A percentile compares a stretch with the other conserved stretches of the same genome.
These are phyloP conservation scores for Isichthys henryi DNA, from an alignment of 2,113 vertebrate species.

Conservation along the genomic window DNA sequence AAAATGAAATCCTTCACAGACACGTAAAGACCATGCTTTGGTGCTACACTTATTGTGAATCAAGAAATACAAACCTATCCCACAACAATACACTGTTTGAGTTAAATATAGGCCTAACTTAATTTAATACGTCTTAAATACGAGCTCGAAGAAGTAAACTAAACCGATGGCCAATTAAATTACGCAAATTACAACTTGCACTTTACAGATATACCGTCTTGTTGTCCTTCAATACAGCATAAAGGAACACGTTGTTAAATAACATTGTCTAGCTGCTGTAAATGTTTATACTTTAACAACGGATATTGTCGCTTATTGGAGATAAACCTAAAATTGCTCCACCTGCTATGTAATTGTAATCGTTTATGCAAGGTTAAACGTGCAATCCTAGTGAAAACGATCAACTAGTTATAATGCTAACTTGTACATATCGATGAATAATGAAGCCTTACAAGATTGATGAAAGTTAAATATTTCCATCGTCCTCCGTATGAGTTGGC, in stretches of 20 bases:
- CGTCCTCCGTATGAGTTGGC: slow-evolving; percentile 42
- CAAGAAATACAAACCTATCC: not conserved
- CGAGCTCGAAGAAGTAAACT: not conserved
- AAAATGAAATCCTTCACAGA: not conserved
- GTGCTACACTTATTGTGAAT: not conserved
- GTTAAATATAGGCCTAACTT: not conserved
- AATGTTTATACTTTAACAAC: not conserved
- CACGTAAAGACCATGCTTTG: not conserved
- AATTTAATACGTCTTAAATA: not conserved
- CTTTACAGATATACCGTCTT: not conserved
- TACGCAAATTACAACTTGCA: not conserved
- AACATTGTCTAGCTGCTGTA: not conserved
- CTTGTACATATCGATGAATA: not conserved
- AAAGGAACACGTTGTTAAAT: not conserved
- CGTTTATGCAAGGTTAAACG: not conserved
- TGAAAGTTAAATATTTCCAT: slow-evolving; percentile 61
- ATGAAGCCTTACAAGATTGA: slow-evolving; percentile 48
- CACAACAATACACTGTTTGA: not conserved
- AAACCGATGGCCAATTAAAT: not conserved
- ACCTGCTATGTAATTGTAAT: not conserved
- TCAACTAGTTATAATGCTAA: not conserved
- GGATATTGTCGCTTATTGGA: not conserved
- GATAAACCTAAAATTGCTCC: not conserved
- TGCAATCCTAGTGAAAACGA: not conserved
- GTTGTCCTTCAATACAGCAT: not conserved